A percentile compares a stretch with the other conserved stretches of the same genome.
These are phyloP conservation scores for Ornithoptera alexandrae DNA, from an alignment of 2,888 invertebrate genomes.

Conservation along the genomic window DNA sequence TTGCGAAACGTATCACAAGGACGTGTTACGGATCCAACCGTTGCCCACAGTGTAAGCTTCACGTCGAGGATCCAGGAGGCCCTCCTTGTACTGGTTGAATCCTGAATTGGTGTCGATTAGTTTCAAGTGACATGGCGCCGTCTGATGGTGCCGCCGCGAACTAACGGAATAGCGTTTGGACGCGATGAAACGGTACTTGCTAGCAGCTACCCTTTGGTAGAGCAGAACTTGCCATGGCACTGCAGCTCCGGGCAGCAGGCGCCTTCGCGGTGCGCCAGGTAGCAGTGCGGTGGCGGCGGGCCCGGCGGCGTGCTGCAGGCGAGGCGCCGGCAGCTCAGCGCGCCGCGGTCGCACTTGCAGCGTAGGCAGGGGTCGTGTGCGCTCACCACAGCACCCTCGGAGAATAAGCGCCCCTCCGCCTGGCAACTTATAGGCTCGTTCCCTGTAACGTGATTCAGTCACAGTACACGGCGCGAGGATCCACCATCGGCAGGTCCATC, in stretches of 20 bases:
- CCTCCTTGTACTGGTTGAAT: too few relatives aligned
- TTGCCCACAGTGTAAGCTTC: too few relatives aligned
- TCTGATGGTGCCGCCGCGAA: too few relatives aligned
- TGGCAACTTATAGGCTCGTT: constrained; percentile 70
- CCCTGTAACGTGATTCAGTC: constrained; percentile 26
- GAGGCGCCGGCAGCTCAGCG: constrained; percentile 87
- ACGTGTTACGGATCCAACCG: too few relatives aligned
- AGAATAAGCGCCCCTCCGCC: constrained; percentile 85
- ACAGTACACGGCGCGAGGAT: background rate
- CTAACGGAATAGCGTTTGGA: too few relatives aligned
- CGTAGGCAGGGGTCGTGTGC: constrained; percentile 88
- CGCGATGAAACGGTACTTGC: too few relatives aligned
- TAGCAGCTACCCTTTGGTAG: too few relatives aligned
- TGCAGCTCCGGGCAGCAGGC: constrained; percentile 89
- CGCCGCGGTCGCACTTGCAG: constrained; percentile 86
- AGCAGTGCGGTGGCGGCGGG: constrained; percentile 86
- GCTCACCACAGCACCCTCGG: constrained; percentile 82
- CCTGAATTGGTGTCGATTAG: too few relatives aligned
- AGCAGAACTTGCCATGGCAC: constrained; percentile 79
- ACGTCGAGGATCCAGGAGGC: too few relatives aligned
- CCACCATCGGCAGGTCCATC: too few relatives aligned
- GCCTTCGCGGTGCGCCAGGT: constrained; percentile 86
- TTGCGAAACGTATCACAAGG: too few relatives aligned
- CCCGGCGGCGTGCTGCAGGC: constrained; percentile 88
- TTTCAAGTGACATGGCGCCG: too few relatives aligned